phyloP scores from a whole-genome alignment of 2,797 vertebrate species.

The Sciurus vulgaris region DNA sequence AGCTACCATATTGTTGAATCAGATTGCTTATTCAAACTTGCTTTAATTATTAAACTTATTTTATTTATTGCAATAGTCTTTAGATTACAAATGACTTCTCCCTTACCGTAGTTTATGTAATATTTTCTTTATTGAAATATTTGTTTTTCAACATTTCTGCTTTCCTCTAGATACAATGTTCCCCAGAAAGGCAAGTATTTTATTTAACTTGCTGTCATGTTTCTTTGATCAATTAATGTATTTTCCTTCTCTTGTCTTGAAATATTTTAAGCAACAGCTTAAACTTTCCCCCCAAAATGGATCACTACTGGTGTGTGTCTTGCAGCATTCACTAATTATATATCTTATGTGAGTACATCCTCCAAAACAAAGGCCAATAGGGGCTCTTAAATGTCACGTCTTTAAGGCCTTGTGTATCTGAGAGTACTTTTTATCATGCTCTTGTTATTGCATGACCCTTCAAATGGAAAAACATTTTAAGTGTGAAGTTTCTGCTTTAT shows the following conservation, averaged over 20 bases:
- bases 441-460: neutral
- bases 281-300: neutral
- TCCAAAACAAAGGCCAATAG: neutral
- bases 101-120: neutral
- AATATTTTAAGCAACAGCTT: neutral
- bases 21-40: neutral
- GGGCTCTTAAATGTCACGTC: neutral
- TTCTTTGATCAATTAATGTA: neutral
- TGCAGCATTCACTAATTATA: neutral
- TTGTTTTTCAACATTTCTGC: neutral
- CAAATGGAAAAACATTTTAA: neutral
- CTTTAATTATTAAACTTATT: neutral
- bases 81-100: conserved; percentile 10
- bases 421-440: neutral
- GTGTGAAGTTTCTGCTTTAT: neutral
- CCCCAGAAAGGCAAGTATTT: neutral
- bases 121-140: neutral
- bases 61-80: neutral
- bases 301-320: neutral
- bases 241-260: neutral
- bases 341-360: neutral
- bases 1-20: neutral
- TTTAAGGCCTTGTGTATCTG: neutral
- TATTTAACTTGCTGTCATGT: neutral
- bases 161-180: neutral